Evolutionary conservation across 2,113 vertebrate genomes (phyloP).

Genomic region (Hystrix cristata): DNA sequence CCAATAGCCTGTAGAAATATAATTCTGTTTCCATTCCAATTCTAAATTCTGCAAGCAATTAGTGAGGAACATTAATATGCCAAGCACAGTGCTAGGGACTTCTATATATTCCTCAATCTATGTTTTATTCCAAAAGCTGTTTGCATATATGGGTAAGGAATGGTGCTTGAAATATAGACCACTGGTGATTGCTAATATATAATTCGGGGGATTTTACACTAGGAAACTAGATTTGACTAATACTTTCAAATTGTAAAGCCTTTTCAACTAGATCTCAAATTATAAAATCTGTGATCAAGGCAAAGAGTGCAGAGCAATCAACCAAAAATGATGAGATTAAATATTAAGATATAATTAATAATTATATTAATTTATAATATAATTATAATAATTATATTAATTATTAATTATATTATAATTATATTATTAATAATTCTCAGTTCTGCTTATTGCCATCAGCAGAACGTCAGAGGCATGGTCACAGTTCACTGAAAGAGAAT

Average conservation of each 20-base stretch:
- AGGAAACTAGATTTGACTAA: neutral
- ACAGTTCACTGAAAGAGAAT: neutral
- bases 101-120: neutral
- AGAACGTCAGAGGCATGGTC: neutral
- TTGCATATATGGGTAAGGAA: neutral
- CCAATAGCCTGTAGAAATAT: neutral
- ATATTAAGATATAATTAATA: neutral
- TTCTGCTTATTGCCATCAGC: neutral
- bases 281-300: slow-evolving; percentile 18
- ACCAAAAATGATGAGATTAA: slow-evolving; percentile 35
- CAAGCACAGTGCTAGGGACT: neutral
- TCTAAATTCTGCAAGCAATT: neutral
- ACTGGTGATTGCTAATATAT: neutral
- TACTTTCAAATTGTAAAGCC: neutral
- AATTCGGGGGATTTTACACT: neutral
- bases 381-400: too few relatives aligned
- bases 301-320: neutral
- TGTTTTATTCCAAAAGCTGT: slow-evolving; percentile 17
- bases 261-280: too few relatives aligned
- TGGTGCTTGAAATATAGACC: neutral
- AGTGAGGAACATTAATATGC: neutral
- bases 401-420: too few relatives aligned
- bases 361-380: neutral
- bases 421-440: neutral
- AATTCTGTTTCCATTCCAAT: neutral